Evolutionary conservation across 2,113 vertebrate species (phyloP), one percentile per base, ranked within the genome.

Genomic region (Antennarius striatus): DNA sequence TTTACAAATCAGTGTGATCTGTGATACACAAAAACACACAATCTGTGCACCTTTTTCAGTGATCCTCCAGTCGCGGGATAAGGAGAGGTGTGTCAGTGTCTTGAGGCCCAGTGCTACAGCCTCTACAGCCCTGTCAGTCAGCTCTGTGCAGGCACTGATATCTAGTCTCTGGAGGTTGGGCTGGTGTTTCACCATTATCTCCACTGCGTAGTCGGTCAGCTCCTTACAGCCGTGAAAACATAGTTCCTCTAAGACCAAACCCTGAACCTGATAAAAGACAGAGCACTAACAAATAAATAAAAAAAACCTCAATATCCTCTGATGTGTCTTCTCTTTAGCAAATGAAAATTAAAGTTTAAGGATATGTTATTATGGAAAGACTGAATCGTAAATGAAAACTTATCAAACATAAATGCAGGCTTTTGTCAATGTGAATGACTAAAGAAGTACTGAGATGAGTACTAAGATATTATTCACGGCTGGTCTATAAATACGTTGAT

Each of bases 141-240:
- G 88, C 68, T 93, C 93, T 0, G 91, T 88, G 82, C 95, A 96
- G 56, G 88, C 86, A 0, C 94, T 92, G 65, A 96, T 83, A 82
- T 96, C 93, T 86, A 96, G 81, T 14, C 43, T 89, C 42, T 62
- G 89, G 40, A 96, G 89, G 17, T 73, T 50, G 0, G 88, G 87
- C 82, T 96, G 95, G 36, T 92, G 89, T 58, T 52, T 80, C 70
- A 95, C 93, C 52, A 96, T 85, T 57, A 75, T 43, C 48, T 89
- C 88, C 51, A 96, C 63, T 0, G 94, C 91, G 74, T 93, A 93
- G 63, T 94, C 92, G 0, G 91, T 93, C 75, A 96, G 90, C 66
- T 95, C 93, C 75, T 85, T 92, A 73, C 94, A 96, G 67, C 90
- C 81, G 0, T 89, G 93, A 45, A 96, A 84, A 55, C 54, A 66